Evolutionary conservation across 2,888 invertebrate genomes (phyloP).

Genomic region (Scaptomyza reducta): DNA sequence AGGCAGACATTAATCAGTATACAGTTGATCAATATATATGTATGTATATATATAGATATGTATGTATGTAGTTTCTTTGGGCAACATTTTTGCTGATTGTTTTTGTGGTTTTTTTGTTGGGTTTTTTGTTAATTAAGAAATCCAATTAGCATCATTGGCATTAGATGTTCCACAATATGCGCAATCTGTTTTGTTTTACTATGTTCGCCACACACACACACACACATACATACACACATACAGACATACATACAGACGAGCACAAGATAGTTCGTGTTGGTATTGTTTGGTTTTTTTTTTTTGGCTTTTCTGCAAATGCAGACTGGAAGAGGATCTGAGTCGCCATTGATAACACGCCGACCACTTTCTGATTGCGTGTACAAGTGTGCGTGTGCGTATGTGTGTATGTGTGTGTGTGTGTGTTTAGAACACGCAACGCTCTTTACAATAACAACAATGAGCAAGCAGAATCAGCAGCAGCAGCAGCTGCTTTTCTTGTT

Average conservation of each 20-base stretch:
- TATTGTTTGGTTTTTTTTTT: constrained; percentile 22
- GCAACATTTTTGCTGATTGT: constrained; percentile 15
- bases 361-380: constrained; percentile 42
- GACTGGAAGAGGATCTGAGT: constrained; percentile 57
- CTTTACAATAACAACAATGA: constrained; percentile 68
- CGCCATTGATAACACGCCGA: constrained; percentile 54
- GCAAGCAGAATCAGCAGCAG: constrained; percentile 11
- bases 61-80: constrained; percentile 2
- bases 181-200: constrained; percentile 70
- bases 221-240: constrained; percentile 3
- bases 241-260: neutral
- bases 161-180: constrained; percentile 72
- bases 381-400: neutral
- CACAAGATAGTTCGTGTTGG: neutral
- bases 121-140: constrained; percentile 71
- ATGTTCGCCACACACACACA: constrained; percentile 35
- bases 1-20: no score
- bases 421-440: constrained; percentile 65
- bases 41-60: neutral
- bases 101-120: constrained; percentile 12
- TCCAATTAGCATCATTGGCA: constrained; percentile 77
- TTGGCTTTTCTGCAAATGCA: constrained; percentile 35
- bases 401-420: constrained; percentile 11
- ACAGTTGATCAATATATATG: no score
- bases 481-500: constrained; percentile 42